Evolutionary conservation across 1,140 invertebrate genomes (phyloP), one percentile per base, ranked within the genome.

Genomic region (Cephus cinctus): DNA sequence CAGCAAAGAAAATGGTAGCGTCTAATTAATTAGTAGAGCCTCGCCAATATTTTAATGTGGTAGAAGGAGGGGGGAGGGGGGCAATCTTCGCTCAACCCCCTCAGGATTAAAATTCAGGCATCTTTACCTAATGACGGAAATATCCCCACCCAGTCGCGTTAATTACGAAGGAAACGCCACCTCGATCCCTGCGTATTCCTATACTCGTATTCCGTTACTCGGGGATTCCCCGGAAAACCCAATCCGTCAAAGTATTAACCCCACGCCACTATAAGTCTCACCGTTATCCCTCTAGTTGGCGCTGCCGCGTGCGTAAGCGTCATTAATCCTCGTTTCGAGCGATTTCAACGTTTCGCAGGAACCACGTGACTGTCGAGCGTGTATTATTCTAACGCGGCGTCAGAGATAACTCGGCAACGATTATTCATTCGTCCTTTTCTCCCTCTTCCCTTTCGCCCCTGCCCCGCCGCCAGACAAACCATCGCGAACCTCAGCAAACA

Each of bases 341-440:
- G 43, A 43, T 45, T 50, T 45, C 45, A n/a, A n/a, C 39, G 47
- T 54, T 57, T 55, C 46, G 47, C 36, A 22, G 35, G 23, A 19
- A 44, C 25, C 20, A 30, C 34, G 34, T 42, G 23, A 30, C 43
- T 51, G 30, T 40, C 48, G 35, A 39, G 45, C 51, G 49, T 48
- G 43, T 41, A 43, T 57, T 54, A 41, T 43, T 54, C 41, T 57
- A 59, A 61, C 48, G 51, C 54, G 46, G 45, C 47, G 49, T 61
- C 52, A 54, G 34, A 61, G 54, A 61, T 61, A 56, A 53, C 43
- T 32, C 32, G 40, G 38, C 21, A 40, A 34, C 48, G 46, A 61
- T 56, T 58, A 61, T 45, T 61, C 50, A 56, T 56, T 53, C 53
- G 42, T 36, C 38, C 21, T 32, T 23, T 27, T 31, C 21, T 23